Base-by-base conservation (phyloP, 2,888 invertebrate species). In the Synergus umbraculus region DNA sequence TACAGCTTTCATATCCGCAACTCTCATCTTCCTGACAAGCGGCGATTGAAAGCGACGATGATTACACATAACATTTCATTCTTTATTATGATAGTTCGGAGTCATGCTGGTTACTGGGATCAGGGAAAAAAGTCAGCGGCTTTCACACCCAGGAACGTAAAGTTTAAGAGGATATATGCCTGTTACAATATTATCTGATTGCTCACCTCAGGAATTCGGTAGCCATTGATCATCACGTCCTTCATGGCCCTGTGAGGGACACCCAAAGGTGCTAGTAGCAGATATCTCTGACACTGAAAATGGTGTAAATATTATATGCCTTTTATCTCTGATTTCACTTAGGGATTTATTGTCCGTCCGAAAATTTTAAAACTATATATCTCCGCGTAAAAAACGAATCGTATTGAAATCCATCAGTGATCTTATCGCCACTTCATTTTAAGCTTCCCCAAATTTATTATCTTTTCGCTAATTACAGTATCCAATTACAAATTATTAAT, bases 211-310 rank as follows among this genome's bases (percentile, higher is more conserved):
- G 94, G 94, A 82, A 94, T 93, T 29, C 64, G 81, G 83, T 93
- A 93, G 66, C 93, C 94, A 73, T 91, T 90, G 4, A 94, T 83
- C 3, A 87, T 84, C 0, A 93, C 90, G 78, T 93, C 91, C 77
- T 89, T 88, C 8, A 89, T 87, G 2, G 94, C 92, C 80, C 93
- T 91, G 83, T 94, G 94, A 0, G 94, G 93, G 43, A 94, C 91
- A 4, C 93, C 93, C n/a, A 94, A 86, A 1, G 94, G 94, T 0
- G 94, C 93, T 15, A 94, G 89, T 78, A 92, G 92, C 5, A 93
- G 88, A 76, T 90, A 91, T 81, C 95, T 91, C 80, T 94, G 94
- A 8, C 93, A 92, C 92, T 95, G 93, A 89, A 92, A 92, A 46
- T 22, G 3, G n/a, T 49, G 12, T 22, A 49, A 69, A 15, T 15